Evolutionary conservation across 1,140 invertebrate species (phyloP), one percentile per base, ranked within the genome.

Genomic region (Papilio xuthus): DNA sequence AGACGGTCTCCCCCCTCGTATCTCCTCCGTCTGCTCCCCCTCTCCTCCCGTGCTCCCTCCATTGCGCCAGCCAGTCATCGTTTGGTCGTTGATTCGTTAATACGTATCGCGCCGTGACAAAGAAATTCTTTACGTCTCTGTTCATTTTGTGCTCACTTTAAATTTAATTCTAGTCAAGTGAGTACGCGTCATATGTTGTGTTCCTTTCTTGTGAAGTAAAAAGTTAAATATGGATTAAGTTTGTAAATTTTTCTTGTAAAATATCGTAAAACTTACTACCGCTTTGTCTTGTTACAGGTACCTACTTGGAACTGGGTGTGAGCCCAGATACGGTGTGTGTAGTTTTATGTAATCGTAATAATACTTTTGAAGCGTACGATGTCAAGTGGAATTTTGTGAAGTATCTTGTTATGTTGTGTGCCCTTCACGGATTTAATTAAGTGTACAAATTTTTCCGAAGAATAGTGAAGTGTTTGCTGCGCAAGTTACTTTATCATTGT

Each of bases 221-320:
- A 56, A 41, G 32, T 26, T 76, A 56, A 23, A 63, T 13, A 12
- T 60, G 32, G 10, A 41, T 32, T 63, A 12, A 20, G 50, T 20
- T 63, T 23, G 42, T 47, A 28, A 42, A 56, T 41, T 80, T 78
- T 81, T 67, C 6, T 44, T 60, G 60, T 73, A 37, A 78, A 83
- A 80, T 83, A 85, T 82, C 81, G 78, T 86, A 82, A 85, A 86
- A 86, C 86, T 89, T 87, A 92, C 85, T 86, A 89, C 81, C 80
- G 89, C 90, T 93, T 92, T 92, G 90, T 92, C 90, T 93, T 92
- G 92, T 93, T 93, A 90, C 92, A 93, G 92, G 92, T 93, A 92
- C 86, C 86, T 88, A 88, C 88, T 91, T 89, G 87, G 86, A 89
- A 89, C 88, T 91, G 91, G 91, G 91, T 93, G 91, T 93, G 92